Evolutionary conservation across 2,113 vertebrate species (phyloP).

Genomic region (Eclectus roratus): DNA sequence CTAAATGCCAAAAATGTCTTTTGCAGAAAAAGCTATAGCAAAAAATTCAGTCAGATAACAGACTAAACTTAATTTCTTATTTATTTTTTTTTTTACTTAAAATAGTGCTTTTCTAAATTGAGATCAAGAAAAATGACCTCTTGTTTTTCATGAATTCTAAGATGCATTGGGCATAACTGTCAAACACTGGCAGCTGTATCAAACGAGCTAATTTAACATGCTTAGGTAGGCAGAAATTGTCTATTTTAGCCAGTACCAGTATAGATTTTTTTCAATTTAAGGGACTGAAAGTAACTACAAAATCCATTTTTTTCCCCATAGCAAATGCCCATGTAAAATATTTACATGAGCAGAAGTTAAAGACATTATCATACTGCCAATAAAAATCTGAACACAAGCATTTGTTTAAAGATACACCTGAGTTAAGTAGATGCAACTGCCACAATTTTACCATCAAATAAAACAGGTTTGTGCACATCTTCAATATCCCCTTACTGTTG

Average conservation of each 20-base stretch:
- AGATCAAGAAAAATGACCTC: neutral
- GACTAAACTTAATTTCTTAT: neutral
- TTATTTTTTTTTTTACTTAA: neutral
- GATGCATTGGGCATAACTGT: neutral
- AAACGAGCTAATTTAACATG: neutral
- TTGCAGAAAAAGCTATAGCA: neutral
- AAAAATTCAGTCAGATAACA: neutral
- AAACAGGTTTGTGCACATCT: neutral
- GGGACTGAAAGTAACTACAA: neutral
- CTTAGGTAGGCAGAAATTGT: neutral
- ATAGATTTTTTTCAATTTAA: neutral
- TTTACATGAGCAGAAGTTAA: neutral
- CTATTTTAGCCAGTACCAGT: neutral
- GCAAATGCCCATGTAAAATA: neutral
- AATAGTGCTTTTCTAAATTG: neutral
- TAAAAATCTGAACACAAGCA: neutral
- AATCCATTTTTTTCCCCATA: neutral
- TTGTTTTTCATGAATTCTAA: neutral
- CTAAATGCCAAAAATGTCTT: neutral
- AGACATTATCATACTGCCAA: neutral
- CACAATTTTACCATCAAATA: neutral
- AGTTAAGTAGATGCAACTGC: neutral
- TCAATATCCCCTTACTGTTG: neutral
- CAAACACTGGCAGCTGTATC: neutral
- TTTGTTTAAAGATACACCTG: neutral